Percentiles rank a stretch among this genome's conserved stretches.
Evolutionary conservation across 2,888 invertebrate species (phyloP).

Genomic region (Morpho achilles): DNA sequence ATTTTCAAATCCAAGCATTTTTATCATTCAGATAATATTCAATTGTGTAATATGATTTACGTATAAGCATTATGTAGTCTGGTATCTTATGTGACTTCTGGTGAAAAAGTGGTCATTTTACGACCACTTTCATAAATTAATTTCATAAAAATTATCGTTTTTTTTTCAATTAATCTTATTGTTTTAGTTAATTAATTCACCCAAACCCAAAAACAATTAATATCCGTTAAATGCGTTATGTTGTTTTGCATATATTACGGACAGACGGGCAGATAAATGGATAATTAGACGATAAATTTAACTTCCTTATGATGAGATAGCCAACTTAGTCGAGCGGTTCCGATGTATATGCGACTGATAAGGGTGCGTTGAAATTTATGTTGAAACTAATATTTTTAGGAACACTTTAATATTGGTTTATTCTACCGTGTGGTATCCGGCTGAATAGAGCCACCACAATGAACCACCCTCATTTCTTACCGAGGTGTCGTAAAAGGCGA

Average conservation of each 20-base stretch:
- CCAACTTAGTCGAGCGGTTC: slow-evolving; percentile 3
- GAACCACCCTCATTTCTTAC: no score
- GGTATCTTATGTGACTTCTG: no score
- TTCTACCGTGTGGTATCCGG: no score
- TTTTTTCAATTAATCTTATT: slow-evolving; percentile 1
- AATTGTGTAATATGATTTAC: no score
- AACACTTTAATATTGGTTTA: no score
- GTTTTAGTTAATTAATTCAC: slow-evolving; percentile 15
- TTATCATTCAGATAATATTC: no score
- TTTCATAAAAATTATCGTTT: neutral
- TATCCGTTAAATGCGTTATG: slow-evolving; percentile 36
- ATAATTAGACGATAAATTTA: slow-evolving; percentile 8
- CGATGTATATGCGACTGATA: neutral
- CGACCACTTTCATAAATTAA: no score
- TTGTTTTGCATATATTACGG: slow-evolving; percentile 16
- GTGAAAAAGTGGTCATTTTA: no score
- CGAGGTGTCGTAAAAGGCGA: no score
- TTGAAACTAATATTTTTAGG: neutral
- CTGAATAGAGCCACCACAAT: no score
- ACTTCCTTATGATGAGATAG: slow-evolving; percentile 12
- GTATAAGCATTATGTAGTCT: no score
- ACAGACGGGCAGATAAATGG: slow-evolving; percentile 1
- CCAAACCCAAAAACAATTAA: slow-evolving; percentile 35
- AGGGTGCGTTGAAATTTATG: neutral
- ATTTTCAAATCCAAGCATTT: no score